Evolutionary conservation across 2,113 vertebrate species (phyloP), one percentile per base, ranked within the genome.

Genomic region (Ancistrus triradiatus): DNA sequence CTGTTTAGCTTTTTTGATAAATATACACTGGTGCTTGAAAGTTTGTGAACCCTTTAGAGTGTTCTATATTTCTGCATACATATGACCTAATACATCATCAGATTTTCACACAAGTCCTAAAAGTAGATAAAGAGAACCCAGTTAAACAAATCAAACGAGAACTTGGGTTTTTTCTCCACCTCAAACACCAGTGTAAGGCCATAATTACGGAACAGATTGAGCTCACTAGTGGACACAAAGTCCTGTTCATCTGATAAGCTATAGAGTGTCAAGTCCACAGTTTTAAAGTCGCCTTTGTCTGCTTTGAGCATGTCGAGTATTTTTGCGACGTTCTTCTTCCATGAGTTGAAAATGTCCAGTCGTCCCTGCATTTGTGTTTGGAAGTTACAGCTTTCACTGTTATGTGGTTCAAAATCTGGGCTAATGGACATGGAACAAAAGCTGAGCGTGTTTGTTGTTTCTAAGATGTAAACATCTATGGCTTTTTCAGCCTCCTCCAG

Each of bases 151-250:
- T 58, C 38, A 18, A 70, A 21, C 24, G 33, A 62, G 17, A 76
- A 76, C 25, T 25, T 22, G 37, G 74, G 71, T 47, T 76, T 76
- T 10, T 67, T 15, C 19, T 70, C 46, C 4, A 76, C 51, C 8
- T 74, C 71, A 61, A 67, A 76, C 10, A 76, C 44, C 14, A 76
- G 33, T 4, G 40, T 43, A 38, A 76, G 52, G 10, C 74, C 74
- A 37, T n/a, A n/a, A n/a, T n/a, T n/a, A n/a, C n/a, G n/a, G n/a
- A n/a, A n/a, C n/a, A n/a, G n/a, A n/a, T n/a, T n/a, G n/a, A n/a
- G n/a, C n/a, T n/a, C n/a, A n/a, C n/a, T n/a, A n/a, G n/a, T n/a
- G n/a, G n/a, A n/a, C n/a, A n/a, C n/a, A n/a, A n/a, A n/a, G n/a
- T n/a, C n/a, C n/a, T n/a, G n/a, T n/a, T n/a, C n/a, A n/a, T n/a